These are phyloP conservation scores for Gallinago solitaria DNA, from an alignment of 2,797 vertebrate species.

Conservation along the genomic window DNA sequence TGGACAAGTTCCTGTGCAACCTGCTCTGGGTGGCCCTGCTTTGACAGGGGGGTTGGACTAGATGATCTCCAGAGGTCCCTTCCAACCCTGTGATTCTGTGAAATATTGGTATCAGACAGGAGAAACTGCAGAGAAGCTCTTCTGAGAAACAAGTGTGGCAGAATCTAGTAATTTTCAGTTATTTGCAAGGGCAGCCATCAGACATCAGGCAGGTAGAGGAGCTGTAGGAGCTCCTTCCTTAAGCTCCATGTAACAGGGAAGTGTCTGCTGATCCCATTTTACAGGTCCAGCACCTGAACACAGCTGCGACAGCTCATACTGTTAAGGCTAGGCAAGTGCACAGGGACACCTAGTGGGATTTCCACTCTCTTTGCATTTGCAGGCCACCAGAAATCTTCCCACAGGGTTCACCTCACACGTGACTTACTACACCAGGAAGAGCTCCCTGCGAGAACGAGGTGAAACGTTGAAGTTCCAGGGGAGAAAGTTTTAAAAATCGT, in stretches of 20 bases:
- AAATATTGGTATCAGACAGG: neutral
- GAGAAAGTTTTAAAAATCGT: neutral
- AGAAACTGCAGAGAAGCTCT: neutral
- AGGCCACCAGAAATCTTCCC: neutral
- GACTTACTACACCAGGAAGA: neutral
- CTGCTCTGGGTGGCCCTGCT: no score
- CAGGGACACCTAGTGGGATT: constrained; percentile 56
- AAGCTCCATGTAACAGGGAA: neutral
- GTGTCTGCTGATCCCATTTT: neutral
- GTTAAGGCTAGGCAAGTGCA: neutral
- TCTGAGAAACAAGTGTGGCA: neutral
- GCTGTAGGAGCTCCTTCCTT: neutral
- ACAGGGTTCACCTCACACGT: neutral
- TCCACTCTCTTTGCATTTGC: neutral
- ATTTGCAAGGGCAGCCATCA: neutral
- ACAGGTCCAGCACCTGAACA: neutral
- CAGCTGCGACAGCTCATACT: neutral
- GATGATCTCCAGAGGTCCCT: no score
- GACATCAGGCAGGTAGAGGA: neutral
- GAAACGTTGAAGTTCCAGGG: neutral
- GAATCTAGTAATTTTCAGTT: neutral
- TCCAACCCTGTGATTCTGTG: no score
- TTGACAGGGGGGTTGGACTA: no score
- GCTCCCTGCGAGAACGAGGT: neutral
- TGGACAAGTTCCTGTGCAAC: no score